A percentile compares a stretch with the other conserved stretches of the same genome.
phyloP scores from a whole-genome alignment of 2,888 invertebrate species.

The Hetaerina titia region DNA sequence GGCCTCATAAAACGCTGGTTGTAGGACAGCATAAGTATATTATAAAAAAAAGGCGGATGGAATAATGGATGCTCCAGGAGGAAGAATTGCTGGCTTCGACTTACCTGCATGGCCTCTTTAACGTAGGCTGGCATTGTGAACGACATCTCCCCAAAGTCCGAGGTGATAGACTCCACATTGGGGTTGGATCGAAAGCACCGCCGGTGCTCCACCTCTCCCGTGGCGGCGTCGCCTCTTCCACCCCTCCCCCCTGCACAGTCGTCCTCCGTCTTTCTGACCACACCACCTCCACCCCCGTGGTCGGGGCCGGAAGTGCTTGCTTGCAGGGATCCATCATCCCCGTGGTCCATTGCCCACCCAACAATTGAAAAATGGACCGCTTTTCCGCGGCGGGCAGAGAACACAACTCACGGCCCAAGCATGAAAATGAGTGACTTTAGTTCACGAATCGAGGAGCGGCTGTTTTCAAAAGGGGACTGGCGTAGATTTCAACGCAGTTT shows the following conservation, averaged over 20 bases:
- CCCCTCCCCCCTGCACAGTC: neutral
- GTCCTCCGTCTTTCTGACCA: neutral
- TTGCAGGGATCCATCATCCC: conserved; percentile 49
- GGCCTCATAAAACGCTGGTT: neutral
- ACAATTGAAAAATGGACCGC: neutral
- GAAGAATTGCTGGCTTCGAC: conserved; percentile 58
- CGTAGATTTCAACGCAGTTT: neutral
- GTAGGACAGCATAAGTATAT: neutral
- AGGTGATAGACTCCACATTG: conserved; percentile 47
- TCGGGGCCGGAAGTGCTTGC: conserved; percentile 26
- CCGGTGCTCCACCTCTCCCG: conserved; percentile 47
- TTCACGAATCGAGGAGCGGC: neutral
- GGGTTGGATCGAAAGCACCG: conserved; percentile 59
- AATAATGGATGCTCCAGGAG: neutral
- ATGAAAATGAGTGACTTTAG: neutral
- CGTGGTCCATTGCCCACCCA: conserved; percentile 53
- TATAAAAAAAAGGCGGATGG: neutral
- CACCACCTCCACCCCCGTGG: conserved; percentile 2
- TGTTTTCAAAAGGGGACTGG: neutral
- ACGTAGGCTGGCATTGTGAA: conserved; percentile 92
- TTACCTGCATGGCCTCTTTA: conserved; percentile 90
- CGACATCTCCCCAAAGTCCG: conserved; percentile 88
- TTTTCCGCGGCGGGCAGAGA: neutral
- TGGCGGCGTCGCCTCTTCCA: neutral
- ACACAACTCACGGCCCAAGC: conserved; percentile 35